Conservation (phyloP, 2,113 vertebrate species). For the Pantherophis guttatus region DNA sequence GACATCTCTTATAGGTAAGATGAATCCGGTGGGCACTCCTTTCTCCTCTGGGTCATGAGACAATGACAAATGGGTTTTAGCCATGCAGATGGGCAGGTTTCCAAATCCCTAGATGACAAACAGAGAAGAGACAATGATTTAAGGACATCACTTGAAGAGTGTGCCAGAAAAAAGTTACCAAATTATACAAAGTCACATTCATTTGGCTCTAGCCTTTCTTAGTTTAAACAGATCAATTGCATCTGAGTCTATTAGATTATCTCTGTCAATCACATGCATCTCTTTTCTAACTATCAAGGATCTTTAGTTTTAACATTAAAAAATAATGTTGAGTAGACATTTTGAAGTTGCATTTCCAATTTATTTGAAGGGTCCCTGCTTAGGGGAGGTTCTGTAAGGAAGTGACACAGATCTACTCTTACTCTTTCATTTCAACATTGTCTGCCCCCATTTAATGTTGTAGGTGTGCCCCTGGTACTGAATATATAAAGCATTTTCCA, state of each 20-base stretch:
- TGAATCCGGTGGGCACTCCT: slow-evolving; percentile 88
- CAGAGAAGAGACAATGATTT: background rate
- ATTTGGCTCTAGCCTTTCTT: slow-evolving; percentile 11
- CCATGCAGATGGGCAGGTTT: slow-evolving; percentile 95
- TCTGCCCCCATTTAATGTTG: background rate
- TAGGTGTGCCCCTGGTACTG: background rate
- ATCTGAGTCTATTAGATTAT: background rate
- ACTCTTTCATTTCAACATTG: background rate
- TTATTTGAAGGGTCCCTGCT: background rate
- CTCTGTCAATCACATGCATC: background rate
- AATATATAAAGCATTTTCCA: background rate
- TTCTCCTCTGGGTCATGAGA: slow-evolving; percentile 94
- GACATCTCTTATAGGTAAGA: slow-evolving; percentile 92
- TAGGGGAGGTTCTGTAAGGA: background rate
- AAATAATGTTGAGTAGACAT: too few species aligned
- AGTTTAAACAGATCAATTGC: background rate
- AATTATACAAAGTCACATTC: slow-evolving; percentile 3
- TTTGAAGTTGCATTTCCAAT: background rate
- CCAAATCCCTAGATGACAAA: slow-evolving; percentile 84
- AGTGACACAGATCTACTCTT: background rate
- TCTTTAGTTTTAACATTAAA: background rate
- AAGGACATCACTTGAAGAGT: background rate
- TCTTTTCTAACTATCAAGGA: background rate
- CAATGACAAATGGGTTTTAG: slow-evolving; percentile 94
- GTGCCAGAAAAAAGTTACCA: background rate